Evolutionary conservation across 92 coral and sea anemone genomes (phyloP).

Genomic region (Desmophyllum pertusum): DNA sequence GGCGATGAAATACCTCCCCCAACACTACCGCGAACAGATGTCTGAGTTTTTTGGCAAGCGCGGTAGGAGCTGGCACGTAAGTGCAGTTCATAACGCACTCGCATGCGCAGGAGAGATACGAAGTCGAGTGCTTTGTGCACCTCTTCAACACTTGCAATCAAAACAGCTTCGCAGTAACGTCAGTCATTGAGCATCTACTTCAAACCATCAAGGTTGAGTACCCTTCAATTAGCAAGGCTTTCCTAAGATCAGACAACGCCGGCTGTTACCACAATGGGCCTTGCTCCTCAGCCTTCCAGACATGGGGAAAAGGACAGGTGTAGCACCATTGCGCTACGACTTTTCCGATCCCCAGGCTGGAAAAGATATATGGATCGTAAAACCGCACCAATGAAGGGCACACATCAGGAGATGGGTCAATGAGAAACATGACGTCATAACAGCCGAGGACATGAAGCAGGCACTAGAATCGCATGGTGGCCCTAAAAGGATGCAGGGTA

Average conservation of each 20-base stretch:
- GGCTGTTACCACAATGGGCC: constrained; percentile 62
- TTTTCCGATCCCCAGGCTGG: constrained; percentile 42
- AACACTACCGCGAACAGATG: constrained; percentile 56
- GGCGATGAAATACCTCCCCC: constrained; percentile 56
- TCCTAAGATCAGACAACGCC: constrained; percentile 61
- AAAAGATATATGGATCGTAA: constrained; percentile 36
- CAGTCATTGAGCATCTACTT: constrained; percentile 52
- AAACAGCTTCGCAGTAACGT: constrained; percentile 56
- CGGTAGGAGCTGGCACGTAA: constrained; percentile 64
- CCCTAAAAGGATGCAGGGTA: constrained; percentile 33
- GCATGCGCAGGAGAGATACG: constrained; percentile 22
- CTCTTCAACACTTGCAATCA: constrained; percentile 54
- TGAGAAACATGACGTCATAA: constrained; percentile 31
- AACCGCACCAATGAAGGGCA: constrained; percentile 32
- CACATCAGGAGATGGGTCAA: constrained; percentile 39
- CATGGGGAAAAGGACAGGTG: constrained; percentile 27
- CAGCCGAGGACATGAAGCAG: constrained; percentile 38
- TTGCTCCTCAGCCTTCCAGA: constrained; percentile 45
- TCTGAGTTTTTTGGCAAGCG: constrained; percentile 66
- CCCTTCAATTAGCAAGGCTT: constrained; percentile 44
- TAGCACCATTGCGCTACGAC: constrained; percentile 33
- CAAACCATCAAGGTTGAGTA: constrained; percentile 45
- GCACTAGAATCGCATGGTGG: constrained; percentile 51
- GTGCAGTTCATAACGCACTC: constrained; percentile 39
- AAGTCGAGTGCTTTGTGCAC: constrained; percentile 74